Conservation (phyloP, 2,888 invertebrate genomes). For the Pammene aurita region DNA sequence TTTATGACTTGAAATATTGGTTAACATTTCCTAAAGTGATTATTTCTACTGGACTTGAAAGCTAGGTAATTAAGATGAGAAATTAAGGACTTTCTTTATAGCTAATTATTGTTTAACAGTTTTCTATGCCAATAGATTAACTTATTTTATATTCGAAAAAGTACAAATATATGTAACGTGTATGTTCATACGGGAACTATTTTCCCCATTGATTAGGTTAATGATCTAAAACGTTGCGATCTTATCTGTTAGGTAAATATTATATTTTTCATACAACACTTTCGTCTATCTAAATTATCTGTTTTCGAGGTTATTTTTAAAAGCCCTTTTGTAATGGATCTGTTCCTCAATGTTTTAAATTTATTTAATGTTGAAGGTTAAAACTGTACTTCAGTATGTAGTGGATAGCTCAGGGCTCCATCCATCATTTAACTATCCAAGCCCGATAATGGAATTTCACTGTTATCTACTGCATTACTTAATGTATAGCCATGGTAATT, state of each 20-base stretch:
- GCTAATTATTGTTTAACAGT: too few relatives aligned
- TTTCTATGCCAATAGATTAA: too few relatives aligned
- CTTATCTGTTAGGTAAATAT: too few relatives aligned
- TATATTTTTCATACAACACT: too few relatives aligned
- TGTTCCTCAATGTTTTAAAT: too few relatives aligned
- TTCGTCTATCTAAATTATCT: too few relatives aligned
- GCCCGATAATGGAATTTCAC: conserved; percentile 7
- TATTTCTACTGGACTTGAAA: neutral
- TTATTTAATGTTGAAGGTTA: neutral
- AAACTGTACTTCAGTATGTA: neutral
- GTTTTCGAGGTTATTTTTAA: too few relatives aligned
- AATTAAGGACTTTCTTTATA: neutral
- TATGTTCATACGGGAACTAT: too few relatives aligned
- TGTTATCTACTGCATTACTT: conserved; percentile 12
- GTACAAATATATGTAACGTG: too few relatives aligned
- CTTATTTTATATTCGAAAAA: too few relatives aligned
- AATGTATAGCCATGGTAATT: conserved; percentile 23
- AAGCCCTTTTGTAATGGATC: too few relatives aligned
- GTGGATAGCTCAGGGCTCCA: neutral
- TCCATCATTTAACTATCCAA: conserved; percentile 10
- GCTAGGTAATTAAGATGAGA: neutral
- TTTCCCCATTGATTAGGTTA: neutral
- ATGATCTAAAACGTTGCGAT: too few relatives aligned
- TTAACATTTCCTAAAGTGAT: neutral
- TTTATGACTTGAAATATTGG: neutral